Conservation (phyloP, 2,888 invertebrate species). For the Mythimna pallens region DNA sequence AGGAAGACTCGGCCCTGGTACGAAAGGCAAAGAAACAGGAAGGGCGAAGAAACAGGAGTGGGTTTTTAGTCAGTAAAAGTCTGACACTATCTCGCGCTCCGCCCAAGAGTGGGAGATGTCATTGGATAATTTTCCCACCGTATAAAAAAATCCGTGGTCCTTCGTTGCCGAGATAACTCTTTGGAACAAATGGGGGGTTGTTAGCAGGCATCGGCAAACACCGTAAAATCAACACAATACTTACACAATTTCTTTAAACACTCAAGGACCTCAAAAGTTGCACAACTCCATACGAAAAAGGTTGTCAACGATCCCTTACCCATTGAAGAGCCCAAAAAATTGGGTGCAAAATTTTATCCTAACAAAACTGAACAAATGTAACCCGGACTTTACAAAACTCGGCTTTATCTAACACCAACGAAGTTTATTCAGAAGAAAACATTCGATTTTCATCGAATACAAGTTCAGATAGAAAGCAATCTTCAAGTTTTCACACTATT, state of each 20-base stretch:
- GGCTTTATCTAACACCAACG: conserved; percentile 46
- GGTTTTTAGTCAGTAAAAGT: no score
- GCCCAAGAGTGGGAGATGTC: no score
- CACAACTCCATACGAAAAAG: conserved; percentile 8
- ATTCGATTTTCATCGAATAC: conserved; percentile 62
- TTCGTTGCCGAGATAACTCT: no score
- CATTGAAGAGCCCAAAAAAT: conserved; percentile 31
- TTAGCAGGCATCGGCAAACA: no score
- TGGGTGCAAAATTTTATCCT: conserved; percentile 43
- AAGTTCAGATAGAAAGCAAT: conserved; percentile 67
- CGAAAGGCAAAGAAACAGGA: no score
- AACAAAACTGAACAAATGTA: conserved; percentile 33
- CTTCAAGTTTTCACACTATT: conserved; percentile 67
- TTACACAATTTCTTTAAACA: background rate
- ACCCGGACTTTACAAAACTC: conserved; percentile 29
- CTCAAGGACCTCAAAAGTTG: background rate
- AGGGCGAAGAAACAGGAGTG: no score
- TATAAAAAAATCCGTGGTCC: no score
- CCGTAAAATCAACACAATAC: background rate
- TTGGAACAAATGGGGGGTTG: no score
- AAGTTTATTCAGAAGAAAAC: conserved; percentile 56
- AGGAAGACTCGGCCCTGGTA: no score
- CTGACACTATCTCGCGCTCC: no score
- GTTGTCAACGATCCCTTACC: conserved; percentile 1
- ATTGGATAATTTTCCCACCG: no score